Evolutionary conservation across 2,113 vertebrate species (phyloP).

Genomic region (Catagonus wagneri): DNA sequence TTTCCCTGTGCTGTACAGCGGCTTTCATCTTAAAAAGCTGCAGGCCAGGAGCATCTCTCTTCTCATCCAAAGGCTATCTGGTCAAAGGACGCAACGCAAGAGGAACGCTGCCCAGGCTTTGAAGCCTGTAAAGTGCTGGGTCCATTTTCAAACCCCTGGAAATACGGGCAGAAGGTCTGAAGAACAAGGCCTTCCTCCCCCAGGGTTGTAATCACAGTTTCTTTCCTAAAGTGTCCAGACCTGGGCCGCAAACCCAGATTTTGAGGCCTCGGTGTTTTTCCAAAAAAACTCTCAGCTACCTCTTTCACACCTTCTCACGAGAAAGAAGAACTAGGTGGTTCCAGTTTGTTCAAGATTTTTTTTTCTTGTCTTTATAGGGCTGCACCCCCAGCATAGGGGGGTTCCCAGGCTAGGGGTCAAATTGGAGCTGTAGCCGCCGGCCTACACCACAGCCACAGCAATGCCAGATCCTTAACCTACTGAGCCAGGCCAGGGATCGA

Average conservation of each 20-base stretch:
- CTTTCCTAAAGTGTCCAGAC: background rate
- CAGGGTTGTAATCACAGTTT: background rate
- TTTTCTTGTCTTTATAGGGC: too few relatives aligned
- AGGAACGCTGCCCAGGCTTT: background rate
- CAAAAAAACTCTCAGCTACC: background rate
- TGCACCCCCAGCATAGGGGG: too few relatives aligned
- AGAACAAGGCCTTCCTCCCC: background rate
- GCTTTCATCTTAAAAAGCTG: conserved; percentile 30
- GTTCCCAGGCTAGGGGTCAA: too few relatives aligned
- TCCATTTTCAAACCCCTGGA: background rate
- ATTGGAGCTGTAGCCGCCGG: too few relatives aligned
- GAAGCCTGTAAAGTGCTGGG: background rate
- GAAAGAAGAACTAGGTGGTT: background rate
- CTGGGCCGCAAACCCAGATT: background rate
- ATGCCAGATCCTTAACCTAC: too few relatives aligned
- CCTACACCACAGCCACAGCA: too few relatives aligned
- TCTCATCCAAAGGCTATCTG: background rate
- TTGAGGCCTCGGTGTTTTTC: background rate
- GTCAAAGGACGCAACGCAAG: background rate
- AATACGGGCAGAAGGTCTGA: background rate
- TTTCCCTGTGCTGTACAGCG: too few relatives aligned
- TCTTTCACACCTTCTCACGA: background rate
- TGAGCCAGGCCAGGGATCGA: too few relatives aligned
- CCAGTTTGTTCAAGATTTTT: background rate
- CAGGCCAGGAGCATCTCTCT: background rate